These are phyloP conservation scores for Prunella fulvescens DNA, from an alignment of 2,113 vertebrate species.

Conservation along the genomic window DNA sequence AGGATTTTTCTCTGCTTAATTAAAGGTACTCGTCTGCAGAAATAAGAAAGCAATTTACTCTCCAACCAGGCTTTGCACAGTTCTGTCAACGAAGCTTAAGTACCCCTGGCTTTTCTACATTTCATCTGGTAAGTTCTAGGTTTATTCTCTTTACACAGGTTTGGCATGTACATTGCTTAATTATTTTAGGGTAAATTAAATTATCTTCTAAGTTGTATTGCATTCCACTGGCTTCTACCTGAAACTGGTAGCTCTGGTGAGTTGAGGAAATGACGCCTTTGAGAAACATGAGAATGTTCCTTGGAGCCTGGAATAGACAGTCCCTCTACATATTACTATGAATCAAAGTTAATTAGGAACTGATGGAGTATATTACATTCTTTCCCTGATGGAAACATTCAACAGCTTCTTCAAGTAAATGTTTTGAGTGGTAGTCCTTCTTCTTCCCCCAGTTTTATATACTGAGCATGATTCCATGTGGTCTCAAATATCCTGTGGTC, in stretches of 20 bases:
- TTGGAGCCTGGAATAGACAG: background rate
- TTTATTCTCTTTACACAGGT: background rate
- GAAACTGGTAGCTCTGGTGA: background rate
- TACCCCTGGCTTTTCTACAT: conserved; percentile 70
- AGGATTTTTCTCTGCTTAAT: conserved; percentile 40
- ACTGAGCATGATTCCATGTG: no score
- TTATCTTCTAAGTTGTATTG: background rate
- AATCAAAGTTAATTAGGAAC: background rate
- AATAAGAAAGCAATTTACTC: conserved; percentile 85
- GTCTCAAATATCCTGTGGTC: background rate
- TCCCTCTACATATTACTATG: background rate
- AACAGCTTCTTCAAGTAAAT: background rate
- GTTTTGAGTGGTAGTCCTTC: background rate
- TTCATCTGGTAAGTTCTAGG: conserved; percentile 74
- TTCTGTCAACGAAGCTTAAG: conserved; percentile 80
- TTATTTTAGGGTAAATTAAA: background rate
- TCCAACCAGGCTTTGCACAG: conserved; percentile 72
- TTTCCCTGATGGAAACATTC: background rate
- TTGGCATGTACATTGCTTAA: background rate
- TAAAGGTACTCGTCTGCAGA: conserved; percentile 91
- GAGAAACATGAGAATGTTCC: background rate
- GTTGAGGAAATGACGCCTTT: background rate
- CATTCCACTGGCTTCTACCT: background rate
- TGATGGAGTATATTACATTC: background rate
- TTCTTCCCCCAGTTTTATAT: background rate